phyloP scores from a whole-genome alignment of 1,140 invertebrate genomes.

The Tetragonula clypearis region DNA sequence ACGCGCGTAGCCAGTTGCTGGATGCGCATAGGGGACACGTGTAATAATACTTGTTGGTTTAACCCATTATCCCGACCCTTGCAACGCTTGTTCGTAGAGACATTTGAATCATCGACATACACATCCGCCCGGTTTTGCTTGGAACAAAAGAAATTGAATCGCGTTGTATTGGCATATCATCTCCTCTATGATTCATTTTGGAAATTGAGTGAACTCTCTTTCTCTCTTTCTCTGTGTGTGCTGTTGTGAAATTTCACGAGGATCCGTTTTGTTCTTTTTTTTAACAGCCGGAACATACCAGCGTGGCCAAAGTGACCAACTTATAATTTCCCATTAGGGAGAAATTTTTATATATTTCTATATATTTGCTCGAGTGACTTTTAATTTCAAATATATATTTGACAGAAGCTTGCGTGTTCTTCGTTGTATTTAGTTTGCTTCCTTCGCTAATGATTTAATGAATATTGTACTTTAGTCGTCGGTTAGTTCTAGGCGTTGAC shows the following conservation, averaged over 20 bases:
- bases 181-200: neutral
- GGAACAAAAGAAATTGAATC: neutral
- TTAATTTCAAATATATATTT: too few relatives aligned
- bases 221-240: too few relatives aligned
- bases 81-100: constrained; percentile 5
- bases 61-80: constrained; percentile 25
- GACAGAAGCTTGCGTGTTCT: too few relatives aligned
- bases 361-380: too few relatives aligned
- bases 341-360: too few relatives aligned
- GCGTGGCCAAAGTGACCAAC: too few relatives aligned
- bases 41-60: constrained; percentile 37
- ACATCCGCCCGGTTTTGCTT: neutral
- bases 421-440: too few relatives aligned
- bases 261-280: neutral
- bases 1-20: neutral
- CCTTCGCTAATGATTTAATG: too few relatives aligned
- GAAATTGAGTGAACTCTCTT: neutral
- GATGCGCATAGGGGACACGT: neutral
- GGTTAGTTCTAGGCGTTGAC: too few relatives aligned
- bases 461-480: too few relatives aligned
- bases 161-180: neutral
- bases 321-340: too few relatives aligned
- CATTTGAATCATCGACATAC: constrained; percentile 3
- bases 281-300: too few relatives aligned
- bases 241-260: neutral